Evolutionary conservation across 2,888 invertebrate genomes (phyloP), one percentile per base, ranked within the genome.

Genomic region (Morinoia aosen): DNA sequence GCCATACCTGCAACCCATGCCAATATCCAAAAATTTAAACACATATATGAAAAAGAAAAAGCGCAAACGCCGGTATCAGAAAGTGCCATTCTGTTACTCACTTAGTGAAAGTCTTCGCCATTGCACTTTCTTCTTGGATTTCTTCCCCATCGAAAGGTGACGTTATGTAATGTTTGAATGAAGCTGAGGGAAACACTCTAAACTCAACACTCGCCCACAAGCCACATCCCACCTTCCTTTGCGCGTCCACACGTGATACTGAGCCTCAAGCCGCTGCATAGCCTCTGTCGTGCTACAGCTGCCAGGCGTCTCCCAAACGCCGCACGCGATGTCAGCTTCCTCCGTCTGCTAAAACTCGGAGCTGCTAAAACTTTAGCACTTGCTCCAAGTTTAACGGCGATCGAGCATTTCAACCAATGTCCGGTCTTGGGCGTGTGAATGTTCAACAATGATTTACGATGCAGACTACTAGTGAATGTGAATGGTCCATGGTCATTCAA

Each of bases 71-170:
- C 93, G 25, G 11, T 33, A 19, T 16, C 10, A 93, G 33, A 93
- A 57, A 12, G 48, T 48, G 64, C 33, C 16, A n/a, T 95, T 61
- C 33, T 57, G 12, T 95, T 96, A 96, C 96, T 96, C 95, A 96
- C 96, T 96, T 96, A 96, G 88, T 64, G 96, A 96, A 96, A 96
- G 96, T 93, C 95, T 95, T 95, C 96, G 95, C 96, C 96, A 96
- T 96, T 96, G 96, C 95, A 96, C 96, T 95, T 96, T 96, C 96
- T 96, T 96, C 96, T 96, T 96, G 95, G 94, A 96, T 96, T 96
- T 96, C 96, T 96, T 96, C 96, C 96, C 96, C 97, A 97, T 95
- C 97, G 97, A 97, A 97, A 95, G 94, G 93, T 96, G 93, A 93
- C 93, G 93, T 93, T 93, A 93, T 33, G 56, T 93, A 57, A 93